Evolutionary conservation across 2,888 invertebrate species (phyloP).

Genomic region (Heliconius erato): DNA sequence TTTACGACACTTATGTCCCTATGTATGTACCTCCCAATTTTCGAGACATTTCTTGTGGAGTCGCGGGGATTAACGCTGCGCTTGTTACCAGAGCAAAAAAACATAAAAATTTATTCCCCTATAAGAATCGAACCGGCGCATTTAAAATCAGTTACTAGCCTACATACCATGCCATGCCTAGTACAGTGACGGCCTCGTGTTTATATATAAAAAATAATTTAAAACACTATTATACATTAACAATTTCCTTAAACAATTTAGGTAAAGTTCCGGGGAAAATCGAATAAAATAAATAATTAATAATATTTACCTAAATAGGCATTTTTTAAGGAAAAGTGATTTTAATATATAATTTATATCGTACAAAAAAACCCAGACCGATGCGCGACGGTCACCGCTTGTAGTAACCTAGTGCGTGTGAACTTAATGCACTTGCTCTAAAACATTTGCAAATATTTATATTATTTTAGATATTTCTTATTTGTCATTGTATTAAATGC

Average conservation of each 20-base stretch:
- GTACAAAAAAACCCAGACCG: background rate
- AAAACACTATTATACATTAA: background rate
- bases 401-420: background rate
- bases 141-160: too few relatives aligned
- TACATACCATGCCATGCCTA: too few relatives aligned
- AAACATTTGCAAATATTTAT: background rate
- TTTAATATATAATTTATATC: background rate
- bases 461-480: background rate
- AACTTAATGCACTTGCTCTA: background rate
- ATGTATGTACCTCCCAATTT: too few relatives aligned
- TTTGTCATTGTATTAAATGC: too few relatives aligned
- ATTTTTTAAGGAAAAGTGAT: background rate
- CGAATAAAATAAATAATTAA: background rate
- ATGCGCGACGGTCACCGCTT: background rate
- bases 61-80: too few relatives aligned
- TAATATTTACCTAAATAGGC: background rate
- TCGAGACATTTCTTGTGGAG: too few relatives aligned
- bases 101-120: too few relatives aligned
- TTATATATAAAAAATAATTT: background rate
- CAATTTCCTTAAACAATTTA: background rate
- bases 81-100: too few relatives aligned
- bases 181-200: too few relatives aligned
- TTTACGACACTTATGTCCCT: too few relatives aligned
- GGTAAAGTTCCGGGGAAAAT: background rate
- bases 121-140: too few relatives aligned